These are phyloP conservation scores for Pangasius macronema DNA, from an alignment of 2,797 vertebrate species.

Conservation along the genomic window DNA sequence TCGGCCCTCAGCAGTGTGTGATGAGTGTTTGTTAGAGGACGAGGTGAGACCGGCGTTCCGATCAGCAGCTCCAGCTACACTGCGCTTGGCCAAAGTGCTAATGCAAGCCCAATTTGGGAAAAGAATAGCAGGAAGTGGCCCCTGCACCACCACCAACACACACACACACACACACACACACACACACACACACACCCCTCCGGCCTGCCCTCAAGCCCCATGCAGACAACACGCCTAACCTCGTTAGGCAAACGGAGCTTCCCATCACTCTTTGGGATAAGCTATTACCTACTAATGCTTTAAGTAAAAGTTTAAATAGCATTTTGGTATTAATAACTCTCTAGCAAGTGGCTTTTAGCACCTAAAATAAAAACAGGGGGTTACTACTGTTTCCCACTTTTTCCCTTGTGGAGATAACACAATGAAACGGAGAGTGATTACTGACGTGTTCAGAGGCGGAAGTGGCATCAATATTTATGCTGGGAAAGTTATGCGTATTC, in stretches of 20 bases:
- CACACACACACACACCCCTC: conserved; percentile 30
- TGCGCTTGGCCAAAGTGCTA: conserved; percentile 86
- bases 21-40: conserved; percentile 52
- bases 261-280: conserved; percentile 68
- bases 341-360: background rate
- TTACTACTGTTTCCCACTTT: background rate
- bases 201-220: conserved; percentile 18
- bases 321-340: background rate
- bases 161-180: conserved; percentile 36
- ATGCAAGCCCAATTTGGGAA: conserved; percentile 88
- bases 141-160: conserved; percentile 69
- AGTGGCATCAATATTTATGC: background rate
- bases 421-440: background rate
- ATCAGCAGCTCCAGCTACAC: conserved; percentile 75
- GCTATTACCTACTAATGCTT: background rate
- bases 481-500: background rate
- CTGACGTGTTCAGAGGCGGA: background rate
- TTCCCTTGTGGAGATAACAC: background rate
- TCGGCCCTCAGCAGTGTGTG: conserved; percentile 31
- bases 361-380: background rate
- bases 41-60: conserved; percentile 68
- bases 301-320: background rate
- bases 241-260: conserved; percentile 88
- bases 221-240: conserved; percentile 75
- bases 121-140: conserved; percentile 98